Conservation (phyloP, 30 jellyfish, hydroid and myxozoan genomes). For the Hydra vulgaris region DNA sequence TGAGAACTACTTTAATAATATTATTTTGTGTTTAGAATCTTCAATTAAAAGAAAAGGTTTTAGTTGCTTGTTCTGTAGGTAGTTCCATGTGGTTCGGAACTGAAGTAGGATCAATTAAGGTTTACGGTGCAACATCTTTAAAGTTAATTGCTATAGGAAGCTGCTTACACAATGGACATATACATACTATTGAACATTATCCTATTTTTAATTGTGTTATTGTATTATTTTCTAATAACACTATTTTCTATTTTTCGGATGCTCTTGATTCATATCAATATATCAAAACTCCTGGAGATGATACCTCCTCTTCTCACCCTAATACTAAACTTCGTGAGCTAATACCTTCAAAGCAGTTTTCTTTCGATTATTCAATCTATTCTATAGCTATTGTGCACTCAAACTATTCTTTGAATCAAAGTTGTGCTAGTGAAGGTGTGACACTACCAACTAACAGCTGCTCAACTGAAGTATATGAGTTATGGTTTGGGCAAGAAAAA, state of each 20-base stretch:
- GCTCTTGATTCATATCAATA: constrained; percentile 34
- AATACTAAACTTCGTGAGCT: constrained; percentile 42
- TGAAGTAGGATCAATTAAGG: constrained; percentile 59
- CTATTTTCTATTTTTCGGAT: constrained; percentile 50
- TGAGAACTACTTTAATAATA: background rate
- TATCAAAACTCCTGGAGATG: constrained; percentile 35
- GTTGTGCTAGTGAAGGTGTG: constrained; percentile 44
- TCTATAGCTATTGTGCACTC: constrained; percentile 80
- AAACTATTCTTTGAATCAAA: constrained; percentile 34
- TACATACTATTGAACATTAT: constrained; percentile 59
- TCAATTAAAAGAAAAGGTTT: constrained; percentile 34
- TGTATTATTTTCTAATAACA: constrained; percentile 54
- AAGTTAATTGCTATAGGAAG: constrained; percentile 82
- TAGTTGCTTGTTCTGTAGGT: constrained; percentile 81
- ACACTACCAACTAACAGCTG: constrained; percentile 19
- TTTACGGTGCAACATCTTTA: constrained; percentile 63
- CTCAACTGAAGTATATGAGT: constrained; percentile 32
- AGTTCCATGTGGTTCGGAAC: constrained; percentile 87
- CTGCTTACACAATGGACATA: constrained; percentile 36
- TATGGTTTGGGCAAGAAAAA: constrained; percentile 93
- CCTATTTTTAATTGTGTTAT: constrained; percentile 71
- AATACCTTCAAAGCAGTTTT: constrained; percentile 33
- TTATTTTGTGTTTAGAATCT: constrained; percentile 36
- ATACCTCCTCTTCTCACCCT: background rate
- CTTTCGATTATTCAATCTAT: constrained; percentile 49